A percentile compares a stretch with the other conserved stretches of the same genome.
Evolutionary conservation across 1,140 invertebrate species (phyloP).

Genomic region (Homalodisca vitripennis): DNA sequence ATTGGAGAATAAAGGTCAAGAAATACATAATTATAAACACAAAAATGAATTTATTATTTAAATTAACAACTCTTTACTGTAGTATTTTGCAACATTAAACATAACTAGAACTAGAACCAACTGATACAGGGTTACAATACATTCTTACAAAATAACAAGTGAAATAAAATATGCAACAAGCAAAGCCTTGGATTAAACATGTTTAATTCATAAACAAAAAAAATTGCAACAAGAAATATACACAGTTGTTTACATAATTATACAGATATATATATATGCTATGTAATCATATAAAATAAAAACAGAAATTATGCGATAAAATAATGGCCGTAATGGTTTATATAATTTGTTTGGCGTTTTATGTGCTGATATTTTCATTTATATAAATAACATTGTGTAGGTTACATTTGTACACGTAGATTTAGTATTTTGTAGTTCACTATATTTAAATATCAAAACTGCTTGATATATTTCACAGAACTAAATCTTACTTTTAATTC

Average conservation of each 20-base stretch:
- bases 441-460: no score
- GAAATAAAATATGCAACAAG: neutral
- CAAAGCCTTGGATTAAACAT: neutral
- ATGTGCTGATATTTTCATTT: neutral
- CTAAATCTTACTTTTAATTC: no score
- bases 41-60: slow-evolving; percentile 20
- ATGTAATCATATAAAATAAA: neutral
- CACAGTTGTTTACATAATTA: slow-evolving; percentile 16
- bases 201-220: neutral
- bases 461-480: no score
- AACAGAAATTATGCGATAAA: neutral
- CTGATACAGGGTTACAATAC: neutral
- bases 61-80: neutral
- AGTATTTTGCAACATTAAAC: slow-evolving; percentile 10
- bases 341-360: slow-evolving; percentile 14
- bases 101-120: slow-evolving; percentile 11
- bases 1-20: neutral
- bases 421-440: no score
- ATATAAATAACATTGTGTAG: no score
- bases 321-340: neutral
- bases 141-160: neutral
- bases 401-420: no score
- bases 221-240: slow-evolving; percentile 23
- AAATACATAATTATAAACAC: slow-evolving; percentile 4
- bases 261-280: neutral